Evolutionary conservation across 1,140 invertebrate species (phyloP).

Genomic region (Galendromus occidentalis): DNA sequence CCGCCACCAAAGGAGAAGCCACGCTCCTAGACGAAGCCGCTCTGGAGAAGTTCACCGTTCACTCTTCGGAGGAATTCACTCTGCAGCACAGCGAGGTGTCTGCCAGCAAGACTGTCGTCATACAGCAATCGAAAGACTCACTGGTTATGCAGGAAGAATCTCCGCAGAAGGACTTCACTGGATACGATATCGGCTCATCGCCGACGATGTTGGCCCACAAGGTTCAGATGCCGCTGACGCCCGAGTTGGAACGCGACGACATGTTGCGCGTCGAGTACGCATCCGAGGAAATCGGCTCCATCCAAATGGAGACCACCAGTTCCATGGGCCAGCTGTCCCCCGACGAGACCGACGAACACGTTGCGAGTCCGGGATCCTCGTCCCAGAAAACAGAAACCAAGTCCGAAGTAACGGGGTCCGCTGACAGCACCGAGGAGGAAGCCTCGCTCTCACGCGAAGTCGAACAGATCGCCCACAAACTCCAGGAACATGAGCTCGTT

Average conservation of each 20-base stretch:
- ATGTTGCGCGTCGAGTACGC: slow-evolving; percentile 3
- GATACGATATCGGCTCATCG: not conserved
- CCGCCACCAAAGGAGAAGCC: not conserved
- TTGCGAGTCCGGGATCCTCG: no score
- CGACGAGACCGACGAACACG: no score
- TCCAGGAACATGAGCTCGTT: not conserved
- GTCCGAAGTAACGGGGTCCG: no score
- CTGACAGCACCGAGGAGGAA: not conserved
- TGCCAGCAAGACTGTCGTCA: not conserved
- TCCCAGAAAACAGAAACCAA: no score
- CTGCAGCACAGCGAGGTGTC: not conserved
- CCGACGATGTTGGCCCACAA: not conserved
- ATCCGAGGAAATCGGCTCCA: not conserved
- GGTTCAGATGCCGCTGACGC: not conserved
- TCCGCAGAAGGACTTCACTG: slow-evolving; percentile 3
- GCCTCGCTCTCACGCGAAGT: not conserved
- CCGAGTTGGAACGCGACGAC: not conserved
- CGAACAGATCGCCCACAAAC: not conserved
- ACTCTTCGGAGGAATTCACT: not conserved
- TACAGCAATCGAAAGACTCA: slow-evolving; percentile 3
- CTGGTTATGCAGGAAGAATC: slow-evolving; percentile 7
- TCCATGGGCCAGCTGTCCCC: no score
- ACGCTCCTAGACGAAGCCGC: not conserved
- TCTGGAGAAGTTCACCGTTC: slow-evolving; percentile 10
- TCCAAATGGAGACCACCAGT: not conserved